phyloP scores from a whole-genome alignment of 2,888 invertebrate genomes.

The Conomelus anceps region DNA sequence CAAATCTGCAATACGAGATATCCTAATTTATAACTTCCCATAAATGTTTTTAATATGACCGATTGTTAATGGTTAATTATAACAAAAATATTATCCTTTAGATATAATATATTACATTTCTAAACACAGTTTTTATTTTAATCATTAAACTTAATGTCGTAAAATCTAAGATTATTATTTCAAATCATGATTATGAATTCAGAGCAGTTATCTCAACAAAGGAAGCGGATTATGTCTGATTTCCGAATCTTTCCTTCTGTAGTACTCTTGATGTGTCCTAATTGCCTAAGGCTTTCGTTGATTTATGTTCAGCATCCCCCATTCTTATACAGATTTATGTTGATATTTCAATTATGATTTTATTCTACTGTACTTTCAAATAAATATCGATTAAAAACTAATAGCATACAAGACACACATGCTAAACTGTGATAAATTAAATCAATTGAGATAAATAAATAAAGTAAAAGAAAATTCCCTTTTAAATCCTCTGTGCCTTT shows the following conservation, averaged over 20 bases:
- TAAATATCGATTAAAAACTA: background rate
- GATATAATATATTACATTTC: background rate
- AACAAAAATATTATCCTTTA: background rate
- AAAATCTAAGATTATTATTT: background rate
- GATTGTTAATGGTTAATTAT: background rate
- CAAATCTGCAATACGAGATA: background rate
- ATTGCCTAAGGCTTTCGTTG: constrained; percentile 6
- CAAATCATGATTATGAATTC: background rate
- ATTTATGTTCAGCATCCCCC: background rate
- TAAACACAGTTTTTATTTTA: background rate
- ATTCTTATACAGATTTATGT: background rate
- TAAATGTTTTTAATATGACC: background rate
- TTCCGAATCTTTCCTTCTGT: constrained; percentile 16
- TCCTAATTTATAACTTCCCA: background rate
- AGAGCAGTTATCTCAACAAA: background rate
- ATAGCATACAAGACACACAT: background rate
- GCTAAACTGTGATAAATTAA: background rate
- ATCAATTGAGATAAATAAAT: background rate
- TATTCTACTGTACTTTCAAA: background rate
- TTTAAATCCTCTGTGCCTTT: background rate
- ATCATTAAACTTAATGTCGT: background rate
- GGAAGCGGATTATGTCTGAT: constrained; percentile 24
- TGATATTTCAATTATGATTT: background rate
- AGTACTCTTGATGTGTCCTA: constrained; percentile 14
- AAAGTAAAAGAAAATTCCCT: background rate